These are phyloP conservation scores for Percopsis omiscomaycus DNA, from an alignment of 2,797 vertebrate species.

Conservation along the genomic window DNA sequence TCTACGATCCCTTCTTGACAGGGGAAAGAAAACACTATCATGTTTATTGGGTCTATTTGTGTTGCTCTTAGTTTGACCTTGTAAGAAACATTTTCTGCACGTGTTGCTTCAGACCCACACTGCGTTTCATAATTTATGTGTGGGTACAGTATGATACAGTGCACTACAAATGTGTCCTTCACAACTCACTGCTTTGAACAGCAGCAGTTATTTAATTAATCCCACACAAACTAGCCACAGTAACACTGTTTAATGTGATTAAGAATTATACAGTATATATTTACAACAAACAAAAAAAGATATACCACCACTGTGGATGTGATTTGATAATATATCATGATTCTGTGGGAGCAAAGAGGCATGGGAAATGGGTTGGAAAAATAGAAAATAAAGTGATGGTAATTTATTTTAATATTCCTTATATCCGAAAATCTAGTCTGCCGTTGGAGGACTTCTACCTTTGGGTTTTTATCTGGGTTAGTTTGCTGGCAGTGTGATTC, in stretches of 20 bases:
- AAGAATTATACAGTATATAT: conserved; percentile 46
- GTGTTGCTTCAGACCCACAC: conserved; percentile 32
- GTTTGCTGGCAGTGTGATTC: too few relatives aligned
- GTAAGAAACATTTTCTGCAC: conserved; percentile 48
- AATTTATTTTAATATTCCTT: conserved; percentile 32
- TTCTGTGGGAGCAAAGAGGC: conserved; percentile 61
- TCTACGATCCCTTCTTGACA: conserved; percentile 62
- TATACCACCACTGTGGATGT: conserved; percentile 53
- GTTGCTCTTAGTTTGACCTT: conserved; percentile 63
- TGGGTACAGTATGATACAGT: conserved; percentile 36
- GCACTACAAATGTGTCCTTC: conserved; percentile 52
- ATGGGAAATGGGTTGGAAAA: conserved; percentile 65
- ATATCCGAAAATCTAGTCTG: conserved; percentile 38
- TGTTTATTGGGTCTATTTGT: conserved; percentile 69
- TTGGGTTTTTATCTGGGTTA: too few relatives aligned
- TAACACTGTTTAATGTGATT: conserved; percentile 61
- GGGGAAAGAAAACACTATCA: conserved; percentile 59
- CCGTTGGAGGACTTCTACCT: conserved; percentile 7
- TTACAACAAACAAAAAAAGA: neutral
- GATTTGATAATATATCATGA: conserved; percentile 64
- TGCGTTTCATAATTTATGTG: conserved; percentile 46
- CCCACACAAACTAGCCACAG: conserved; percentile 48
- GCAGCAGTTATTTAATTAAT: conserved; percentile 69
- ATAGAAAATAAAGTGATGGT: conserved; percentile 41
- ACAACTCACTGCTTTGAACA: conserved; percentile 56